Evolutionary conservation across 2,113 vertebrate genomes (phyloP), one percentile per base, ranked within the genome.

Genomic region (Cygnus atratus): DNA sequence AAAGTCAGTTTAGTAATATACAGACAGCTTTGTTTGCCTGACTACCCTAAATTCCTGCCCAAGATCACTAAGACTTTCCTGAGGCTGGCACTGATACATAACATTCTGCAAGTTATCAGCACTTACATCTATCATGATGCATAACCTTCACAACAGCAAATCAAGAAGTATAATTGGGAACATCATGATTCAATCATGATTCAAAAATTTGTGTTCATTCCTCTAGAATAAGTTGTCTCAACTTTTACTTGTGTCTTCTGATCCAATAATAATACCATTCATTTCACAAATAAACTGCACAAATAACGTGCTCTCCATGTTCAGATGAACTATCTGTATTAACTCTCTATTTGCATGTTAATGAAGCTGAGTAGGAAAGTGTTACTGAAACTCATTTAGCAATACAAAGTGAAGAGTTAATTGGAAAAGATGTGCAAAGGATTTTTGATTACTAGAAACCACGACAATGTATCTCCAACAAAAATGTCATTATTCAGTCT

Each of bases 331-430:
- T 54, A 73, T 41, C 72, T 82, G 24, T 61, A 73, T 91, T 89
- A 91, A 91, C 39, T 78, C 68, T 46, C 43, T 79, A 72, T 90
- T 67, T 94, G 44, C 58, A 83, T 28, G 13, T 76, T 80, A 67
- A 94, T 63, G 28, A 93, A 91, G 83, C n/a, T 33, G 41, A 79
- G 89, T 19, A 83, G 71, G 21, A 83, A 92, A 89, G 28, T 55
- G 71, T 74, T 92, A 67, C 59, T 58, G 55, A 85, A 91, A 81
- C 11, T 70, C 26, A 87, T 59, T 94, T 80, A 90, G 50, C 37
- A 87, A 91, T 43, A 83, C 41, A 91, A 91, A 95, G 54, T 58
- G 19, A 92, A 92, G 72, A 63, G 63, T 88, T 93, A 94, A 88
- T 33, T 93, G 67, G 76, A 77, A 93, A 92, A 86, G 14, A 80